Evolutionary conservation across 2,113 vertebrate species (phyloP), one percentile per base, ranked within the genome.

Genomic region (Scalopus aquaticus): DNA sequence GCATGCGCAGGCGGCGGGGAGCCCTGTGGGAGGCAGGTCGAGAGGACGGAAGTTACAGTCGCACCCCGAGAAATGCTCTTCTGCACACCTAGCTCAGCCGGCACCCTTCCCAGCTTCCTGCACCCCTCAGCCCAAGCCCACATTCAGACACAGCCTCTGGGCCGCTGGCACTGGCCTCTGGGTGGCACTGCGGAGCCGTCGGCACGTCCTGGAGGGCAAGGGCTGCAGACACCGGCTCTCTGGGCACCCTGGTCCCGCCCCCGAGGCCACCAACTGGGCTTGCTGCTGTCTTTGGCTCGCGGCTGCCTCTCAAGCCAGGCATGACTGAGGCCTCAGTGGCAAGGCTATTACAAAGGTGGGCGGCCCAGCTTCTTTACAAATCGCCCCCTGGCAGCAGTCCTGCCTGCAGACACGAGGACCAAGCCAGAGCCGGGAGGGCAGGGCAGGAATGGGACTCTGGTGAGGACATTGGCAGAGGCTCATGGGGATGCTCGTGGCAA

Each of bases 161-260:
- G 20, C 5, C 0, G 7, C 42, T 39, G 92, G 58, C 6, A 2
- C 58, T 72, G 58, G 51, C 95, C 97, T 96, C 95, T 96, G 9
- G 95, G 94, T 96, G 97, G 93, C 95, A 97, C 95, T 97, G 91
- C 4, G 0, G 96, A 92, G 93, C 73, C 22, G 5, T 81, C 88
- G 77, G 54, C 30, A 67, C n/a, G 10, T 5, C 24, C 37, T 9
- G 28, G 17, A 85, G 77, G 81, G 44, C 1, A 0, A 22, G n/a
- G 49, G 54, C 46, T 39, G 17, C 9, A 26, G 35, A 17, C 15
- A 26, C 49, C 51, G 26, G 39, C 15, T 82, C 69, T 83, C 44
- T 37, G 42, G 64, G 32, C 17, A 39, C 62, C 73, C 30, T 46
- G 74, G 83, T 80, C 11, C n/a, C 60, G n/a, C n/a, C n/a, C n/a